Percentiles rank a stretch among this genome's conserved stretches.
Evolutionary conservation across 2,888 invertebrate genomes (phyloP).

Genomic region (Eristalis arbustorum): DNA sequence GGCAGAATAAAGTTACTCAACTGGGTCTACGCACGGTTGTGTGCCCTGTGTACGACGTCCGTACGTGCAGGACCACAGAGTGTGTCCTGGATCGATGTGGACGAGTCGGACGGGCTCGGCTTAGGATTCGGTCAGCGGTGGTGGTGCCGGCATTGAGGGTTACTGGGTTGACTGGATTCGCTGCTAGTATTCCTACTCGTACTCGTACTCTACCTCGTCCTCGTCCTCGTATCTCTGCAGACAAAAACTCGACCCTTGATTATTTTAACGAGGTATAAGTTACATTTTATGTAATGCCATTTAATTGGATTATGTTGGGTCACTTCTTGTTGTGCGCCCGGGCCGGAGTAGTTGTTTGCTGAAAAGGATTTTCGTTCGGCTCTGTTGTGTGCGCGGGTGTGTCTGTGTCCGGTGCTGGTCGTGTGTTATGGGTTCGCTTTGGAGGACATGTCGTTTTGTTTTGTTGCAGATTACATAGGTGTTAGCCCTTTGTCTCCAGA

Average conservation of each 20-base stretch:
- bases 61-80: not conserved
- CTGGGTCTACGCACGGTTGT: not conserved
- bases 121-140: not conserved
- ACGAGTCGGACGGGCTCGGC: not conserved
- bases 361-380: constrained; percentile 27
- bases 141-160: not conserved
- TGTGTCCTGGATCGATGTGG: constrained; percentile 12
- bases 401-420: not conserved
- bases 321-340: constrained; percentile 42
- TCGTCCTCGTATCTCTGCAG: not conserved
- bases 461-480: constrained; percentile 45
- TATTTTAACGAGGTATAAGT: constrained; percentile 70
- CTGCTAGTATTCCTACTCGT: not conserved
- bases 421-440: not conserved
- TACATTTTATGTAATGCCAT: constrained; percentile 69
- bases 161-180: constrained; percentile 17
- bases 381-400: not conserved
- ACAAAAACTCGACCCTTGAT: constrained; percentile 63
- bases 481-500: constrained; percentile 31
- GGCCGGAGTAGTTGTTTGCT: constrained; percentile 38
- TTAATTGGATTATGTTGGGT: constrained; percentile 69
- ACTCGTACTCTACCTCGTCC: not conserved
- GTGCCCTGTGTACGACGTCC: not conserved
- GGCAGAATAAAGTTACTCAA: not conserved
- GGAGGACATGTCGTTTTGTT: constrained; percentile 49